Evolutionary conservation across 2,888 invertebrate genomes (phyloP).

Genomic region (Chrysina gloriosa): DNA sequence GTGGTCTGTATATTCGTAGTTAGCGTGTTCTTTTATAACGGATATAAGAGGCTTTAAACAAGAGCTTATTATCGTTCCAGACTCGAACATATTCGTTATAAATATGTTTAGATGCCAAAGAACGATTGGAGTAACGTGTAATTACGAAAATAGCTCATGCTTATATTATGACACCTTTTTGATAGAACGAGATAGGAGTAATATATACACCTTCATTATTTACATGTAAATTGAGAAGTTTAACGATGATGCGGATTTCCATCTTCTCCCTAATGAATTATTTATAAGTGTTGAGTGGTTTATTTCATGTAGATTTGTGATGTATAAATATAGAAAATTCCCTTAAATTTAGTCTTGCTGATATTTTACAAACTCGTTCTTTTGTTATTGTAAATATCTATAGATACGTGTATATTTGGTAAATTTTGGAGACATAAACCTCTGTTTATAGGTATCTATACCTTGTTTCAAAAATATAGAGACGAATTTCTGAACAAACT

Average conservation of each 20-base stretch:
- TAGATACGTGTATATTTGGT: too few species aligned
- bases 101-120: constrained; percentile 46
- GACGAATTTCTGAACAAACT: too few species aligned
- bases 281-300: constrained; percentile 44
- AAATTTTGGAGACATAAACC: too few species aligned
- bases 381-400: too few species aligned
- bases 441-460: too few species aligned
- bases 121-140: constrained; percentile 47
- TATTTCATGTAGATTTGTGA: constrained; percentile 38
- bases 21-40: constrained; percentile 32
- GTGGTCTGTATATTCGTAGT: constrained; percentile 17
- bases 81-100: constrained; percentile 42
- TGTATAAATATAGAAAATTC: too few species aligned
- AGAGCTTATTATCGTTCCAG: constrained; percentile 42
- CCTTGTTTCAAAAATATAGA: too few species aligned
- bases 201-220: constrained; percentile 47
- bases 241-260: constrained; percentile 46
- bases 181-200: constrained; percentile 48
- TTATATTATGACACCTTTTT: constrained; percentile 51
- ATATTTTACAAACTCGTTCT: too few species aligned
- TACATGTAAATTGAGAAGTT: constrained; percentile 52
- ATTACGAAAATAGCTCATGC: constrained; percentile 52
- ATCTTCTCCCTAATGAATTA: constrained; percentile 45
- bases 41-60: constrained; percentile 26
- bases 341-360: too few species aligned